These are phyloP conservation scores for Saimiri boliviensis DNA, from an alignment of 2,113 vertebrate species.

Conservation along the genomic window DNA sequence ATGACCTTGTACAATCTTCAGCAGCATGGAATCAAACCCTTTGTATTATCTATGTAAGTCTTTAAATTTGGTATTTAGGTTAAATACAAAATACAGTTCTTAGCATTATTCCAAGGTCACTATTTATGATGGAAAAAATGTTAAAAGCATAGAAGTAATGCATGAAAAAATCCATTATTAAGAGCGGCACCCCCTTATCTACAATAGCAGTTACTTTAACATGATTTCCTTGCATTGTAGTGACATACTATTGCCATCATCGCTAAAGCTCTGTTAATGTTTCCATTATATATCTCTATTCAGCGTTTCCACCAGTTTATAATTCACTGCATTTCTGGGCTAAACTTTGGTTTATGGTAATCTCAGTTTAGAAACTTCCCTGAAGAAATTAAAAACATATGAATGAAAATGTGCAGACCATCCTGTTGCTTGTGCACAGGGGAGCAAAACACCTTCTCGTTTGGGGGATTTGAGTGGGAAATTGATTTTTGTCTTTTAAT, in stretches of 20 bases:
- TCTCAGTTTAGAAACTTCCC: constrained; percentile 56
- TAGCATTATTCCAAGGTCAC: constrained; percentile 76
- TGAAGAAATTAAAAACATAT: constrained; percentile 57
- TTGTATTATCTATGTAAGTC: constrained; percentile 73
- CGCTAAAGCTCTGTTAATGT: constrained; percentile 31
- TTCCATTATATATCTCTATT: constrained; percentile 67
- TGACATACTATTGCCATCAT: neutral
- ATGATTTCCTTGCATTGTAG: constrained; percentile 61
- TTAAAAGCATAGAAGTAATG: constrained; percentile 71
- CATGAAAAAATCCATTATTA: constrained; percentile 76
- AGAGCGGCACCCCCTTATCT: constrained; percentile 71
- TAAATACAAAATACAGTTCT: constrained; percentile 75
- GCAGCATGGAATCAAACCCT: constrained; percentile 50
- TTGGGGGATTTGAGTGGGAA: constrained; percentile 52
- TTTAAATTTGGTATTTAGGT: constrained; percentile 80
- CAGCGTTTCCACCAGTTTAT: constrained; percentile 46
- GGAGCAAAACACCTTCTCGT: constrained; percentile 56
- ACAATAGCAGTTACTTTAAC: constrained; percentile 68
- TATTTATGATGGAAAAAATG: constrained; percentile 63
- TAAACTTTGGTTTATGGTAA: constrained; percentile 61
- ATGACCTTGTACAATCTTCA: constrained; percentile 49
- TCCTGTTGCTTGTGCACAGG: neutral
- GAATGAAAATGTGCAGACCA: neutral
- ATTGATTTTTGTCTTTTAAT: constrained; percentile 72
- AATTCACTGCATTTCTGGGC: constrained; percentile 39